Percentiles rank a stretch among this genome's conserved stretches.
These are phyloP conservation scores for Megalonaias nervosa DNA, from an alignment of 1,140 invertebrate species.

Conservation along the genomic window DNA sequence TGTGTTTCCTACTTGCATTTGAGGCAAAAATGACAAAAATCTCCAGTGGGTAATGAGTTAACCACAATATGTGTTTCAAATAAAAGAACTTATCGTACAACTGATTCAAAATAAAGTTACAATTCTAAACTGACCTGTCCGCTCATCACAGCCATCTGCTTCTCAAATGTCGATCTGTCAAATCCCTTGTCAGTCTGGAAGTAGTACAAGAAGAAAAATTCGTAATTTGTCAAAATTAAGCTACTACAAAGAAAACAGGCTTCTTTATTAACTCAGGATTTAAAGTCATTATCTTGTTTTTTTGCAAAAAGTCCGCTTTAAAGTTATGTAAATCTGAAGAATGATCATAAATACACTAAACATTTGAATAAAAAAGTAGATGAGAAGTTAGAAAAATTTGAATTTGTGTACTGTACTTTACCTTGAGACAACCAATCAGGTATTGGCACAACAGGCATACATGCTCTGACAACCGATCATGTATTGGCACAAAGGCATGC, in stretches of 20 bases:
- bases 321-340: background rate
- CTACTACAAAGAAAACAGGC: background rate
- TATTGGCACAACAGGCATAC: too few species aligned
- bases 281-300: background rate
- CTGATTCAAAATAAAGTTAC: background rate
- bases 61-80: too few species aligned
- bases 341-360: background rate
- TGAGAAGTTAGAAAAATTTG: too few species aligned
- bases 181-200: constrained; percentile 97
- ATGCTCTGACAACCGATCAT: too few species aligned
- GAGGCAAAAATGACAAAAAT: too few species aligned
- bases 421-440: too few species aligned
- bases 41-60: too few species aligned
- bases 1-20: too few species aligned
- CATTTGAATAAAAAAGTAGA: background rate
- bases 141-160: constrained; percentile 98
- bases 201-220: background rate
- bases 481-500: too few species aligned
- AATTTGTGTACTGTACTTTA: too few species aligned
- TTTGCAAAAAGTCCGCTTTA: background rate
- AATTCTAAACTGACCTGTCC: constrained; percentile 76
- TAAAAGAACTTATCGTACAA: background rate
- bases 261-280: background rate
- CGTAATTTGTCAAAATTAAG: background rate
- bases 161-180: constrained; percentile 94